Conservation (phyloP, 2,113 vertebrate species). For the Montifringilla adamsi region DNA sequence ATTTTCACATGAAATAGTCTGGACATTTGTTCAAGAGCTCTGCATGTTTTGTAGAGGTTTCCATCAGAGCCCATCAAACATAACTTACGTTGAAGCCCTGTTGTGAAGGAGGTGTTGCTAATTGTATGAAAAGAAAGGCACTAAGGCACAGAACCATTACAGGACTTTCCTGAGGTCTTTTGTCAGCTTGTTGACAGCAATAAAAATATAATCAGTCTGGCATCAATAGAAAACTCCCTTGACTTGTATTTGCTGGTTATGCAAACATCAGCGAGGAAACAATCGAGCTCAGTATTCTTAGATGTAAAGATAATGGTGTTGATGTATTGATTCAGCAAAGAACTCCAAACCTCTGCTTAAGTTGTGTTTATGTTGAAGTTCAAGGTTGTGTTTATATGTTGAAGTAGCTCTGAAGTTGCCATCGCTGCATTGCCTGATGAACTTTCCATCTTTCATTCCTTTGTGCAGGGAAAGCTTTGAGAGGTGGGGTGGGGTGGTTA, state of each 20-base stretch:
- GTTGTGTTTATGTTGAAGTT: not conserved
- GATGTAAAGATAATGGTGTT: conserved; percentile 4
- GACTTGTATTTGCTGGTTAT: conserved; percentile 1
- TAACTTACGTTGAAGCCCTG: not conserved
- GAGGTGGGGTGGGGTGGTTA: not conserved
- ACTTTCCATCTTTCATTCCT: not conserved
- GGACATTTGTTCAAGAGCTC: not conserved
- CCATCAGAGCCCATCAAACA: not conserved
- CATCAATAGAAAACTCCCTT: conserved; percentile 19
- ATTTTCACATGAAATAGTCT: not conserved
- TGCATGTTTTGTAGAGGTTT: not conserved
- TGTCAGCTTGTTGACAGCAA: conserved; percentile 4
- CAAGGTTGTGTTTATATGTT: not conserved
- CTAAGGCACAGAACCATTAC: not conserved
- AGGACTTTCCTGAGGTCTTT: not conserved
- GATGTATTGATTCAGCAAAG: conserved; percentile 4
- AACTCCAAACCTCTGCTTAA: not conserved
- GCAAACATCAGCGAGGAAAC: not conserved
- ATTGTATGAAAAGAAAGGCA: not conserved
- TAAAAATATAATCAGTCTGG: not conserved
- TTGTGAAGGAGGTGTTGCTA: not conserved
- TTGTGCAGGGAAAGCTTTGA: rapidly evolving
- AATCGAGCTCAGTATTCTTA: not conserved
- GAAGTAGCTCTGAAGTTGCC: not conserved
- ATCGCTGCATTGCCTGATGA: not conserved